Evolutionary conservation across 1,140 invertebrate genomes (phyloP).

Genomic region (Oreohelix idahoensis): DNA sequence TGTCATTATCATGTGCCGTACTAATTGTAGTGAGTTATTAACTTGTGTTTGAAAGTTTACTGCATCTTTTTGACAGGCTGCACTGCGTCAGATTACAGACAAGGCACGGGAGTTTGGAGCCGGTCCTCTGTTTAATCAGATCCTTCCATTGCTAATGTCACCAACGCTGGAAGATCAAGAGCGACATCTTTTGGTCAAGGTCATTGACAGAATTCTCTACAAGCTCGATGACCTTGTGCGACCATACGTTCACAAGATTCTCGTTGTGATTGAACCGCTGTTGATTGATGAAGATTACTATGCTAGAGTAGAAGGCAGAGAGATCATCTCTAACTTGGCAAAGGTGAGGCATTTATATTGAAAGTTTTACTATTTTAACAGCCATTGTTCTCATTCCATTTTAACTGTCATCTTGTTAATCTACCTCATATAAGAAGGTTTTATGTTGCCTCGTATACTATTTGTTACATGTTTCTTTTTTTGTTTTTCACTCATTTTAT

Average conservation of each 20-base stretch:
- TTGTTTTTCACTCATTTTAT: too few species aligned
- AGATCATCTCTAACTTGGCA: constrained; percentile 99
- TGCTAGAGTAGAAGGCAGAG: constrained; percentile 97
- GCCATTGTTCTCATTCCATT: too few species aligned
- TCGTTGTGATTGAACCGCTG: constrained; percentile 98
- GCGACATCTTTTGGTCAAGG: constrained; percentile 97
- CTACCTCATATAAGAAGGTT: too few species aligned
- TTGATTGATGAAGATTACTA: constrained; percentile 99
- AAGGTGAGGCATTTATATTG: constrained; percentile 76
- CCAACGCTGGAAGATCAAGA: constrained; percentile 99
- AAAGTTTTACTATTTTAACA: too few species aligned
- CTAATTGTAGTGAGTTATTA: too few species aligned
- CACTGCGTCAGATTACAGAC: constrained; percentile 97
- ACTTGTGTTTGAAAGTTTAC: too few species aligned
- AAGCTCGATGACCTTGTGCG: constrained; percentile 98
- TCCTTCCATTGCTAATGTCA: constrained; percentile 98
- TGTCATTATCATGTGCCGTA: too few species aligned
- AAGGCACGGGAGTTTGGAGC: constrained; percentile 99
- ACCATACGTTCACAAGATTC: constrained; percentile 99
- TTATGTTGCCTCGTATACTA: too few species aligned
- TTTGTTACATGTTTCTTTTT: too few species aligned
- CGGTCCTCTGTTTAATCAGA: constrained; percentile 98
- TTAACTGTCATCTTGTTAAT: too few species aligned
- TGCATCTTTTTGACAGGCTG: constrained; percentile 76
- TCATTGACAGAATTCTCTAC: constrained; percentile 98